A percentile compares a stretch with the other conserved stretches of the same genome.
Evolutionary conservation across 2,888 invertebrate genomes (phyloP).

Genomic region (Psococerastis gibbosa): DNA sequence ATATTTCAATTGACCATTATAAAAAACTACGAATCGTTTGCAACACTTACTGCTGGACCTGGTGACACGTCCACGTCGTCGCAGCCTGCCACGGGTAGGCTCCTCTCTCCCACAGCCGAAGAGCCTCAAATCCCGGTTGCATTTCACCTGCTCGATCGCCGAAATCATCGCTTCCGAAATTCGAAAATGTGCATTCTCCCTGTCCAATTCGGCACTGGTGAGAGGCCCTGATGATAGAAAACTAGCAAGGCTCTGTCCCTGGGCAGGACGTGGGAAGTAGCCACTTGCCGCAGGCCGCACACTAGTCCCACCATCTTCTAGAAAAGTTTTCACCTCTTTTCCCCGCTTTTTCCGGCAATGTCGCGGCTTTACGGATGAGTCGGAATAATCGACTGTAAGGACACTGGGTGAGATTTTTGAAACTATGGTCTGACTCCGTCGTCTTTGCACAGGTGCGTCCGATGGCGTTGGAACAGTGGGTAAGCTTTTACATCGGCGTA

Average conservation of each 20-base stretch:
- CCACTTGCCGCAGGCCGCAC: slow-evolving; percentile 38
- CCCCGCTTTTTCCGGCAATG: background rate
- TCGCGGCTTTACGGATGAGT: slow-evolving; percentile 11
- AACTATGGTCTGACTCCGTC: background rate
- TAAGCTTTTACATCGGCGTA: background rate
- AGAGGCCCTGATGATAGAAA: slow-evolving; percentile 54
- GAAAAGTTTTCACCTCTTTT: slow-evolving; percentile 26
- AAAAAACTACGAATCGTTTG: no score
- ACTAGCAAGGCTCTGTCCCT: slow-evolving; percentile 51
- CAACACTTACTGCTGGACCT: no score
- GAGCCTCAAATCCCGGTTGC: slow-evolving; percentile 32
- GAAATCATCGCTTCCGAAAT: slow-evolving; percentile 69
- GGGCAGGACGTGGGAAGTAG: slow-evolving; percentile 38
- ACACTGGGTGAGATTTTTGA: slow-evolving; percentile 21
- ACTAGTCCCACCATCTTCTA: slow-evolving; percentile 37
- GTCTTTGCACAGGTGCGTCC: no score
- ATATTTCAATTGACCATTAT: no score
- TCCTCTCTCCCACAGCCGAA: slow-evolving; percentile 20
- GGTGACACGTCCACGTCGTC: background rate
- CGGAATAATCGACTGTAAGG: slow-evolving; percentile 23
- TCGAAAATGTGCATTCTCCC: slow-evolving; percentile 73
- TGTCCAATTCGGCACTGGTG: slow-evolving; percentile 55
- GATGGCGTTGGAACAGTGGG: background rate
- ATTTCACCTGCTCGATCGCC: slow-evolving; percentile 56
- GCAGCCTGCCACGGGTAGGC: no score